These are phyloP conservation scores for Drosophila yakuba DNA, from an alignment of 1,140 invertebrate species.

Conservation along the genomic window DNA sequence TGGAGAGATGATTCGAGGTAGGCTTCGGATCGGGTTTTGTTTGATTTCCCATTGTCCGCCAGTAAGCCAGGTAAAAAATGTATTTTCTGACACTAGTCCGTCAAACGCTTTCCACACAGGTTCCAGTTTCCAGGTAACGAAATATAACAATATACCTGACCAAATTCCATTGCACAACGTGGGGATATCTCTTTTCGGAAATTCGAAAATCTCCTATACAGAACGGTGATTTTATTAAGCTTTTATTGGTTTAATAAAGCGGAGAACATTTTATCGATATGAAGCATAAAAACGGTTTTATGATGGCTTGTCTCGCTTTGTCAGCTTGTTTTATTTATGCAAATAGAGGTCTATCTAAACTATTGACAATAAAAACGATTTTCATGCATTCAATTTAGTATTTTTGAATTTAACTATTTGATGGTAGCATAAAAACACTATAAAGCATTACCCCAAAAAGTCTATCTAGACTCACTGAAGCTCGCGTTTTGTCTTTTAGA, in stretches of 20 bases:
- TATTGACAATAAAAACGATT: conserved; percentile 16
- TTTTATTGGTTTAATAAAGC: conserved; percentile 32
- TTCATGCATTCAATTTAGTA: conserved; percentile 5
- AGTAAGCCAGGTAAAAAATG: conserved; percentile 21
- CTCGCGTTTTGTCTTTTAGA: neutral
- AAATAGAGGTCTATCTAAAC: conserved; percentile 15
- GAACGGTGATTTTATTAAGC: conserved; percentile 12
- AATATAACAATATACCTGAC: neutral
- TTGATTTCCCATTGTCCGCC: conserved; percentile 47
- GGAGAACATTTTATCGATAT: conserved; percentile 10
- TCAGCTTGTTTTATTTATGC: conserved; percentile 24
- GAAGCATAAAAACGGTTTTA: conserved; percentile 22
- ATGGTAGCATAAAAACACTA: neutral
- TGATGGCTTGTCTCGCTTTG: neutral
- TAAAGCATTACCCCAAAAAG: neutral
- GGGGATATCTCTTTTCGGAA: neutral
- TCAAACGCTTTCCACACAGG: conserved; percentile 38
- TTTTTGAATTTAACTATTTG: conserved; percentile 3
- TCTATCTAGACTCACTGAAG: neutral
- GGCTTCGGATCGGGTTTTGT: conserved; percentile 37
- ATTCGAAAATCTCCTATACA: neutral
- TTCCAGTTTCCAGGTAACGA: conserved; percentile 26
- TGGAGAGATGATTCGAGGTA: conserved; percentile 34
- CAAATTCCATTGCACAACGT: conserved; percentile 31
- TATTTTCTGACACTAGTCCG: conserved; percentile 42